Percentiles rank a stretch among this genome's conserved stretches.
Conservation (phyloP, 2,797 vertebrate species). For the Oceanodroma leucorhoa region DNA sequence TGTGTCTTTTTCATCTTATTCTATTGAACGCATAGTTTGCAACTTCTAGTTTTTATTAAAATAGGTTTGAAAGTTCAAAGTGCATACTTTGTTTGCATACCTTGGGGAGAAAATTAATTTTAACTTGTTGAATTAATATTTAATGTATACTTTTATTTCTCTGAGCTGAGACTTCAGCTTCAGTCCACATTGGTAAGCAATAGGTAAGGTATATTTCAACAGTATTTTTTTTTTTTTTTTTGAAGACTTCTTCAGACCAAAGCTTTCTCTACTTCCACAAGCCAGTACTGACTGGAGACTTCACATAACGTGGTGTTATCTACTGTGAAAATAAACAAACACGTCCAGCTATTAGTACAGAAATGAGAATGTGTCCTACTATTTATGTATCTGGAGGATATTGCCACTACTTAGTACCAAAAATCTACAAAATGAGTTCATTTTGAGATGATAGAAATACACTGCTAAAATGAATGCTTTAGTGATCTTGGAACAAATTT, state of each 20-base stretch:
- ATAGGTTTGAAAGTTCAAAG: not conserved
- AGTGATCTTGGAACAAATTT: not conserved
- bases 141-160: not conserved
- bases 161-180: not conserved
- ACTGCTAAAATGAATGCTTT: not conserved
- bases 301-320: not conserved
- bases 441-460: not conserved
- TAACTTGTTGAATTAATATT: not conserved
- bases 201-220: not conserved
- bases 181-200: not conserved
- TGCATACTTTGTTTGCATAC: accelerated
- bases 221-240: not conserved
- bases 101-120: not conserved
- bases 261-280: not conserved
- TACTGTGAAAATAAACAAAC: not conserved
- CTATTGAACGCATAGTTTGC: accelerated
- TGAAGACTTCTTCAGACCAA: not conserved
- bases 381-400: not conserved
- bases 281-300: not conserved
- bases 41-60: not conserved
- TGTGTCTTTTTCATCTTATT: not conserved
- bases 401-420: not conserved
- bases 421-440: accelerated
- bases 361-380: not conserved
- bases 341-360: not conserved